Base-by-base conservation (phyloP, 2,113 vertebrate species). In the Rhineura floridana region DNA sequence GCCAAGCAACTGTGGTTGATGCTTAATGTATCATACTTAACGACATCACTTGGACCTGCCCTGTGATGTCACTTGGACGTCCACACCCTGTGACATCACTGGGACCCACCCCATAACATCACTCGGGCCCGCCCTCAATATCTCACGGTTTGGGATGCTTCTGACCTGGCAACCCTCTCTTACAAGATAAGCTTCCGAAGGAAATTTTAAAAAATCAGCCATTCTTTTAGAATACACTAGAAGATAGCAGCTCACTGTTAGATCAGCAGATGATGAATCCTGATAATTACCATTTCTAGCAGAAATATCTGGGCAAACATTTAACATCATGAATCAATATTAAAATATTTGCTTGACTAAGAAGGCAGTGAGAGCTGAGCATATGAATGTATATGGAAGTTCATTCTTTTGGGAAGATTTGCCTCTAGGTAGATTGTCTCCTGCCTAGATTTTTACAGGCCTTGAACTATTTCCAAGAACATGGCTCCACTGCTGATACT, bases 121-220 rank as follows among this genome's bases (percentile, higher is more conserved):
- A n/a, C n/a, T n/a, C n/a, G n/a, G n/a, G n/a, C n/a, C n/a, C n/a
- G n/a, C n/a, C n/a, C n/a, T n/a, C n/a, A n/a, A n/a, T n/a, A n/a
- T n/a, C n/a, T n/a, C n/a, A n/a, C n/a, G n/a, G n/a, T n/a, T n/a
- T n/a, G n/a, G n/a, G n/a, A n/a, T n/a, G n/a, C n/a, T n/a, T n/a
- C n/a, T n/a, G n/a, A n/a, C n/a, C n/a, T n/a, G n/a, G n/a, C n/a
- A n/a, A n/a, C n/a, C n/a, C n/a, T n/a, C n/a, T n/a, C n/a, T n/a
- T n/a, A n/a, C n/a, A n/a, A n/a, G 94, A 92, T 52, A 79, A 81
- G 55, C 86, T 94, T 91, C 44, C 81, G 1, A 77, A 73, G 86
- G 55, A 28, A 95, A 91, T 86, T 93, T n/a, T 86, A 69, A 73
- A 55, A 92, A 93, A 28, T 88, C 83, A 86, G 28, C 44, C 90